Evolutionary conservation across 2,888 invertebrate species (phyloP).

Genomic region (Drosophila birchii): DNA sequence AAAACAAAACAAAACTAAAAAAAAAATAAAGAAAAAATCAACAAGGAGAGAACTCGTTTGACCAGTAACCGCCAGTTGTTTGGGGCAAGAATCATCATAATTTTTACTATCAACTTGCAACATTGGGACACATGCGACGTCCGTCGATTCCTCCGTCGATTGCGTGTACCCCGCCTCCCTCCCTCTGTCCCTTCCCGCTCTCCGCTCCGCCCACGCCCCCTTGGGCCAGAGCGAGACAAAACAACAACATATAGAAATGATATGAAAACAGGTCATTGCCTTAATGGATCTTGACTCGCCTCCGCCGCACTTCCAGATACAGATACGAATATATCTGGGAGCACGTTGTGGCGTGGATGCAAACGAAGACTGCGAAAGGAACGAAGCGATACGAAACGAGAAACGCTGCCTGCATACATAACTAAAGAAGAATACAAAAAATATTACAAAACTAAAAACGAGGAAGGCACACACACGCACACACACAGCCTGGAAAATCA

Average conservation of each 20-base stretch:
- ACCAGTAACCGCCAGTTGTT: slow-evolving; percentile 68
- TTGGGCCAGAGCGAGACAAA: slow-evolving; percentile 74
- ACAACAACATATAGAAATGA: slow-evolving; percentile 78
- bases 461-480: slow-evolving; percentile 24
- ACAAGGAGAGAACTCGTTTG: slow-evolving; percentile 65
- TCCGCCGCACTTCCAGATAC: slow-evolving; percentile 40
- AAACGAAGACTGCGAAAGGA: slow-evolving; percentile 57
- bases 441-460: slow-evolving; percentile 27
- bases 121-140: slow-evolving; percentile 73
- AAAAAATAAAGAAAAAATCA: slow-evolving; percentile 14
- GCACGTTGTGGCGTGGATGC: slow-evolving; percentile 59
- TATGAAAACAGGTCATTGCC: slow-evolving; percentile 84
- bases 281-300: slow-evolving; percentile 77
- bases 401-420: slow-evolving; percentile 72
- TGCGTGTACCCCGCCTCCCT: slow-evolving; percentile 66
- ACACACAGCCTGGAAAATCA: slow-evolving; percentile 50
- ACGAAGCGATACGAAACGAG: slow-evolving; percentile 39
- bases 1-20: slow-evolving; percentile 26
- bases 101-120: slow-evolving; percentile 82
- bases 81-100: slow-evolving; percentile 81
- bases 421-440: slow-evolving; percentile 17
- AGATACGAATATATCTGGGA: slow-evolving; percentile 33
- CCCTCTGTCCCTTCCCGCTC: slow-evolving; percentile 11
- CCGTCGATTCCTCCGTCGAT: slow-evolving; percentile 56
- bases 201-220: slow-evolving; percentile 53